Evolutionary conservation across 2,797 vertebrate species (phyloP), one percentile per base, ranked within the genome.

Genomic region (Esox masquinongy): DNA sequence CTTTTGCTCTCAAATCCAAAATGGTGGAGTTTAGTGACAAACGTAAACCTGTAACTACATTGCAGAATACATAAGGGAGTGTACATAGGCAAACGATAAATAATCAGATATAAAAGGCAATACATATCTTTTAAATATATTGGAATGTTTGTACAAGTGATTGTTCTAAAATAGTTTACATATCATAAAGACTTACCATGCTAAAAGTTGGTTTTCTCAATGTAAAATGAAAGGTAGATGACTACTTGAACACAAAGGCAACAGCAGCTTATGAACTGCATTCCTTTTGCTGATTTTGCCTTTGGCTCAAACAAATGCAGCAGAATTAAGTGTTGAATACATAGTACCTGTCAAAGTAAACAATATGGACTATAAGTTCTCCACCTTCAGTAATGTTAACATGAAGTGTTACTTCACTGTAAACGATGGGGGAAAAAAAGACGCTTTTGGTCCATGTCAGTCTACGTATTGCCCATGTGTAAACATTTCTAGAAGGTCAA

Each of bases 301-400:
- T 56, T 59, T 59, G 53, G 53, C 53, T 59, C 53, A 59, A 59
- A 59, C 53, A 59, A 56, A n/a, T n/a, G n/a, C 51, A 56, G 51
- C 19, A n/a, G 19, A 8, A 56, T n/a, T 15, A n/a, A n/a, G 53
- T n/a, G n/a, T 59, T 59, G 19, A 59, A 59, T 22, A 59, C 19
- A 59, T 59, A 59, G 16, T 22, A 14, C 6, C 9, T 59, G 19
- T 59, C 53, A 53, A 53, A n/a, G 53, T 22, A 61, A 47, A 47
- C 43, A 47, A 47, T 8, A 47, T 14, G 12, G 12, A 47, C 6
- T 19, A 61, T 61, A 12, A 24, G 9, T 24, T 61, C 56, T 61
- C 56, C 19, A 61, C 22, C 56, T 61, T 61, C n/a, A 9, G n/a
- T 61, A 61, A 56, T n/a, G 53, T 22, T 56, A 56, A 56, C 6